Conservation (phyloP, 1,140 invertebrate genomes). For the Rhopalosiphum padi region DNA sequence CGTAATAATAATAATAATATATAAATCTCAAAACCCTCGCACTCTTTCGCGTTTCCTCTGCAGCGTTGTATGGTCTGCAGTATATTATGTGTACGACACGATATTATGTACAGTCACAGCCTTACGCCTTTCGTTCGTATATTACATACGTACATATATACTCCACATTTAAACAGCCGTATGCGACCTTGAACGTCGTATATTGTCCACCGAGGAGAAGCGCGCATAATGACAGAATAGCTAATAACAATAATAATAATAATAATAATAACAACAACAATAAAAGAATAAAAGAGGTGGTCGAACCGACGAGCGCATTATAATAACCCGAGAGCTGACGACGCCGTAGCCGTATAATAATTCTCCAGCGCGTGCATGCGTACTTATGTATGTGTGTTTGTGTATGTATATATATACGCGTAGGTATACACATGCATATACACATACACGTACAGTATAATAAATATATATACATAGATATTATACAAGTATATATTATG, state of each 20-base stretch:
- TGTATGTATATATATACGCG: background rate
- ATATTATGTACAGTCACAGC: background rate
- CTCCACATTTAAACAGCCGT: background rate
- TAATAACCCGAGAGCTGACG: conserved; percentile 37
- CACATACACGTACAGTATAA: background rate
- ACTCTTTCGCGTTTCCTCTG: conserved; percentile 20
- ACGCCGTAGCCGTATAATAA: conserved; percentile 47
- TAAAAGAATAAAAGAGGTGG: conserved; percentile 47
- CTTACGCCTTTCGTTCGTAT: background rate
- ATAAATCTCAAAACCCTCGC: background rate
- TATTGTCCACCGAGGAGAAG: conserved; percentile 45
- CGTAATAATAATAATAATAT: background rate
- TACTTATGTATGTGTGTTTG: background rate
- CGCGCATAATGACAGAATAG: conserved; percentile 38
- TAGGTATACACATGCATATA: background rate
- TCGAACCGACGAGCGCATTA: conserved; percentile 47
- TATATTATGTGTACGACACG: background rate
- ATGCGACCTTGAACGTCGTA: conserved; percentile 45
- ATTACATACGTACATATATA: background rate
- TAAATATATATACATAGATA: background rate
- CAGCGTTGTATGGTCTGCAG: background rate
- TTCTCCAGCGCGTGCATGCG: conserved; percentile 27
- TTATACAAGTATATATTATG: conserved; percentile 6
- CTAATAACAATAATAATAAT: conserved; percentile 52
- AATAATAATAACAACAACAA: conserved; percentile 27